Base-by-base conservation (phyloP, 2,113 vertebrate species). In the Oncorhynchus kisutch region DNA sequence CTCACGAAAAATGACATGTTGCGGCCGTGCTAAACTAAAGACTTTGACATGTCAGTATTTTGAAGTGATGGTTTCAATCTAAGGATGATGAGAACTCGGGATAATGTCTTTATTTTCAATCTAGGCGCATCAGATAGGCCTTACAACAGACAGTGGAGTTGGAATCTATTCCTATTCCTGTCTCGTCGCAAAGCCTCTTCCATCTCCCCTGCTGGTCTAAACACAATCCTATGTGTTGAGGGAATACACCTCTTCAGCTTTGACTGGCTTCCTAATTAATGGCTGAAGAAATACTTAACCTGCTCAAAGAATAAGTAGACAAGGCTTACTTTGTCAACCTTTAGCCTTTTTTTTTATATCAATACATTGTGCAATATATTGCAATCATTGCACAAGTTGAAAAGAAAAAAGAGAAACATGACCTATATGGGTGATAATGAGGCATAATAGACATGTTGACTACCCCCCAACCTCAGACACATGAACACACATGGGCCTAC, bases 111-210 rank as follows among this genome's bases (percentile, higher is more conserved):
- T 39, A 39, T 67, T 78, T 49, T 24, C 48, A 73, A 74, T 22
- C 3, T 20, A 25, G 18, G 39, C 45, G 11, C 5, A 39, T 68
- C 67, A 68, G 73, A 67, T 75, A 22, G 48, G 20, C 51, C 78
- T 9, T 45, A 45, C 39, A 45, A 81, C 67, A 82, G 70, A 68
- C 59, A 62, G 78, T 6, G 76, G 82, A 11, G 73, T 79, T 27
- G 48, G 65, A 71, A 62, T 78, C 76, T 82, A 83, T 88, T 87
- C 84, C 85, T 75, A 84, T 86, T 84, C 78, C 82, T 80, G 49
- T 81, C 81, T 83, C 88, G 80, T 81, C 20, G 77, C 73, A 71
- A 74, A 83, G 78, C 78, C 90, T 84, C 85, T 77, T 79, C 82
- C 72, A 72, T 68, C 73, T 79, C 81, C 74, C 81, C 74, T 75